Percentiles rank a stretch among this genome's conserved stretches.
phyloP scores from a whole-genome alignment of 64 coral and sea anemone species.

The Trachythela sp. region DNA sequence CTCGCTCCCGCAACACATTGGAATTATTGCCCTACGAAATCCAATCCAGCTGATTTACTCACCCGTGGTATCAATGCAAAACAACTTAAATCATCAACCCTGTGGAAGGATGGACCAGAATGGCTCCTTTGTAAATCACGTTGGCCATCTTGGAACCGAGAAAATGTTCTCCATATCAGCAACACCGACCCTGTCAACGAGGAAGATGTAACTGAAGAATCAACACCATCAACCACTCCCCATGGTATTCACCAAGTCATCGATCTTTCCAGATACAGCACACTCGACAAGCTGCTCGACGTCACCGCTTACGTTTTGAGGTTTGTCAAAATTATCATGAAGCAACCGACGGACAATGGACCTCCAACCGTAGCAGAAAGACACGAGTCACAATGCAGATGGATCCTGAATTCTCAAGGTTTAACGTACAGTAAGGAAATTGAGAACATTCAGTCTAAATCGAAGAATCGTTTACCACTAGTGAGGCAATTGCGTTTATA shows the following conservation, averaged over 20 bases:
- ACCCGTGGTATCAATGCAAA: background rate
- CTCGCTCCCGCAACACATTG: background rate
- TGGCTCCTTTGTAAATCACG: background rate
- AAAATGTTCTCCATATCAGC: too few species aligned
- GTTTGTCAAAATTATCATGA: background rate
- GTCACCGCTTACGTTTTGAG: constrained; percentile 19
- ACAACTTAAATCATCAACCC: background rate
- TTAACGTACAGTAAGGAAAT: constrained; percentile 34
- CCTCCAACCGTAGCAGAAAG: background rate
- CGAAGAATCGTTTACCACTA: background rate
- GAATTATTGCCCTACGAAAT: background rate
- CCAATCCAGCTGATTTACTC: background rate
- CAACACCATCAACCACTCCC: background rate
- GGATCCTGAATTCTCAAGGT: constrained; percentile 10
- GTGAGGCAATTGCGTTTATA: constrained; percentile 51
- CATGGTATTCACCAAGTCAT: background rate
- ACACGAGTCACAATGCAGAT: background rate
- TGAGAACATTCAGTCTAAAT: constrained; percentile 23
- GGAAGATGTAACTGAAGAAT: too few species aligned
- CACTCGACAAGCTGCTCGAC: background rate
- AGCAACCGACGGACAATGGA: background rate
- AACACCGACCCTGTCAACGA: too few species aligned
- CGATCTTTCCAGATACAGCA: constrained; percentile 24
- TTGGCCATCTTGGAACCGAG: background rate
- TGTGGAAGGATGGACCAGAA: background rate